Conservation (phyloP, 2,797 vertebrate species). For the Thamnophis elegans region DNA sequence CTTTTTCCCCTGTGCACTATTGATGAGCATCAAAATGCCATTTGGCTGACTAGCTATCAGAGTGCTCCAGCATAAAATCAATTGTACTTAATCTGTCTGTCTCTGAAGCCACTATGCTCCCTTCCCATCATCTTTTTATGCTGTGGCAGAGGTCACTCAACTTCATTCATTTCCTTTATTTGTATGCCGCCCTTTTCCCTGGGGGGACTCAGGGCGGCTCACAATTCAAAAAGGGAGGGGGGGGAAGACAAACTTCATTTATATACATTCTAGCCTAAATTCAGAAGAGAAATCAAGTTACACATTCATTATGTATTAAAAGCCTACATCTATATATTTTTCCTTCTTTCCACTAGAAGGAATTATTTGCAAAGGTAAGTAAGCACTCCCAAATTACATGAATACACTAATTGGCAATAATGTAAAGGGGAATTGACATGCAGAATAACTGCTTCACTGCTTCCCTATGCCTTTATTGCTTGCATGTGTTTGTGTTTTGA, state of each 20-base stretch:
- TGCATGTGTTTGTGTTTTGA: not conserved
- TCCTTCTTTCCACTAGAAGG: constrained; percentile 19
- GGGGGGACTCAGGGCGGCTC: no score
- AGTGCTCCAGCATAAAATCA: constrained; percentile 15
- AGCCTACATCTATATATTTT: not conserved
- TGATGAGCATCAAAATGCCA: not conserved
- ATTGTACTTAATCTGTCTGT: constrained; percentile 16
- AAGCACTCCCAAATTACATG: not conserved
- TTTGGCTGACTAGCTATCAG: constrained; percentile 24
- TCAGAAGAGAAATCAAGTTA: not conserved
- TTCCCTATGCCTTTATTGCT: not conserved
- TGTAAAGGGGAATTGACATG: not conserved
- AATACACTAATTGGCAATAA: constrained; percentile 6
- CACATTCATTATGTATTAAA: not conserved
- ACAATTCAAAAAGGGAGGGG: no score
- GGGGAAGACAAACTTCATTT: constrained; percentile 1
- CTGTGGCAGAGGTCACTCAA: not conserved
- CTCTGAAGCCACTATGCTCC: not conserved
- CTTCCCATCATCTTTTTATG: constrained; percentile 6
- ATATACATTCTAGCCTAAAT: constrained; percentile 16
- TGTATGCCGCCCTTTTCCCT: no score
- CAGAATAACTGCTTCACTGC: not conserved
- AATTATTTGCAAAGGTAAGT: constrained; percentile 1
- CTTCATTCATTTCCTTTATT: constrained; percentile 12
- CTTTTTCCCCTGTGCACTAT: constrained; percentile 8